These are phyloP conservation scores for Scaptomyza reducta DNA, from an alignment of 2,888 invertebrate species.

Conservation along the genomic window DNA sequence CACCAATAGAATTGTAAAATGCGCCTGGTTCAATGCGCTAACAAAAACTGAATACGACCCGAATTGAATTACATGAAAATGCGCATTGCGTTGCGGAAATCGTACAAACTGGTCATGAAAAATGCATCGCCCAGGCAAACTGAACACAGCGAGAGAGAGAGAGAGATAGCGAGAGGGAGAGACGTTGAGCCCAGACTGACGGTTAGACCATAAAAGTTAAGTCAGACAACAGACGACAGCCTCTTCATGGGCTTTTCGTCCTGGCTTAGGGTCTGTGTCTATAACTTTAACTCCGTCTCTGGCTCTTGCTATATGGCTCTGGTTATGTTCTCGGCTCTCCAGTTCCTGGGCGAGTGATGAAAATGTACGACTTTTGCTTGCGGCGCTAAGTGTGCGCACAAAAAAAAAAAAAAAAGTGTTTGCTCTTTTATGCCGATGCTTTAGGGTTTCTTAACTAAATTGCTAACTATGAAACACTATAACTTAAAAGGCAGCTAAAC, in stretches of 20 bases:
- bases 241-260: constrained; percentile 26
- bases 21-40: constrained; percentile 56
- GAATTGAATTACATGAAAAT: constrained; percentile 78
- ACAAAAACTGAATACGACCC: constrained; percentile 42
- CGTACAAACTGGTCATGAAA: constrained; percentile 79
- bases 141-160: constrained; percentile 1
- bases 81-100: constrained; percentile 75
- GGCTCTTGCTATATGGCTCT: constrained; percentile 30
- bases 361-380: constrained; percentile 74
- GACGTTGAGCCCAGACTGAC: constrained; percentile 27
- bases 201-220: constrained; percentile 48
- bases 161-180: constrained; percentile 33
- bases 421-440: constrained; percentile 28
- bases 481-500: too few relatives aligned
- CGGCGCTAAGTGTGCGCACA: constrained; percentile 65
- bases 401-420: constrained; percentile 28
- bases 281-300: constrained; percentile 10
- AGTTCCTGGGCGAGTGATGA: constrained; percentile 61
- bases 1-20: constrained; percentile 74
- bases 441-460: not conserved
- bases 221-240: constrained; percentile 60
- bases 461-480: constrained; percentile 4
- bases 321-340: constrained; percentile 10
- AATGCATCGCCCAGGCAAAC: constrained; percentile 65
- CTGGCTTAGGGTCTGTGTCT: constrained; percentile 35